Conservation (phyloP, 2,888 invertebrate genomes). For the Anticlea derivata region DNA sequence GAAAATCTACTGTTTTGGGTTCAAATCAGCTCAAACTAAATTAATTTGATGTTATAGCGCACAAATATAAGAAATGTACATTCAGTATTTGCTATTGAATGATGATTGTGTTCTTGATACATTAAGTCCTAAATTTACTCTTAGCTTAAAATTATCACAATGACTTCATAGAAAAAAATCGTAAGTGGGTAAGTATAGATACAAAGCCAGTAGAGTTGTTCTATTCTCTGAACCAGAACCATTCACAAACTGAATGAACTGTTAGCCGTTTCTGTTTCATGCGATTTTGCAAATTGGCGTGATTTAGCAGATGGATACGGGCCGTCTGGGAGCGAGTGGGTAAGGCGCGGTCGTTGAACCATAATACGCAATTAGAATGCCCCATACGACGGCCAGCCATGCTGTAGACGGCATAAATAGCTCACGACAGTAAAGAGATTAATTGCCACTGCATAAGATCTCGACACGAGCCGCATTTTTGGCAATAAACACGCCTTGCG, state of each 20-base stretch:
- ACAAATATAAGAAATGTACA: no score
- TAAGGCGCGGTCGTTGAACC: constrained; percentile 73
- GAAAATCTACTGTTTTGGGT: no score
- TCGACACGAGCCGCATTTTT: constrained; percentile 42
- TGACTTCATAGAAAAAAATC: no score
- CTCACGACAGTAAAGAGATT: constrained; percentile 69
- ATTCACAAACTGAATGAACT: constrained; percentile 11
- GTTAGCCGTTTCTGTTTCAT: constrained; percentile 23
- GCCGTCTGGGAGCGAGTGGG: constrained; percentile 57
- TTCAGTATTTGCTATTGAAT: no score
- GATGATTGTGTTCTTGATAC: no score
- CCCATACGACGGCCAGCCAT: constrained; percentile 71
- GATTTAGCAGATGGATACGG: constrained; percentile 52
- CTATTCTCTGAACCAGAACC: constrained; percentile 7
- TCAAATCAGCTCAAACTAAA: no score
- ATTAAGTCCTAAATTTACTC: no score
- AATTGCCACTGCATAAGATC: constrained; percentile 64
- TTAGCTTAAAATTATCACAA: no score
- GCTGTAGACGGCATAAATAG: constrained; percentile 75
- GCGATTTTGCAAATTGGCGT: constrained; percentile 70
- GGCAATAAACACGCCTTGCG: constrained; percentile 41
- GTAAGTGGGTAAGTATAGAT: constrained; percentile 3
- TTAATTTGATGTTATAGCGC: no score
- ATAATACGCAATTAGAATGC: constrained; percentile 82
- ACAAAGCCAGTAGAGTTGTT: neutral